phyloP scores from a whole-genome alignment of 2,113 vertebrate genomes.

The Carollia perspicillata region DNA sequence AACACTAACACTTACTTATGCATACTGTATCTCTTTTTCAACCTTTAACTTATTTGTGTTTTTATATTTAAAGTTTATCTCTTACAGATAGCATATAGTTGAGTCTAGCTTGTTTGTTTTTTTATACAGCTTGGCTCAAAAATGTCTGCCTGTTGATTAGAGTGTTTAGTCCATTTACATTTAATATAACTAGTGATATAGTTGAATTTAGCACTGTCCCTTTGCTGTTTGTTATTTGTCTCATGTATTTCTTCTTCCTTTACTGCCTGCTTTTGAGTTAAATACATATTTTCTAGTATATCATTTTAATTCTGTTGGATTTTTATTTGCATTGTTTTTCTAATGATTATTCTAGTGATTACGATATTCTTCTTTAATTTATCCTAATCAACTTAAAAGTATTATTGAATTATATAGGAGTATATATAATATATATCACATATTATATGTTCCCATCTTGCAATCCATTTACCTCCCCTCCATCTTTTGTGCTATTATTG shows the following conservation, averaged over 20 bases:
- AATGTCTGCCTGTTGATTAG: neutral
- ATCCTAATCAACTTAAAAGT: conserved; percentile 2
- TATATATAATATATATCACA: too few species aligned
- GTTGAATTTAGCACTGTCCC: neutral
- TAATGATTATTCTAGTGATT: neutral
- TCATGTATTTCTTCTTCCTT: neutral
- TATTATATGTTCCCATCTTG: neutral
- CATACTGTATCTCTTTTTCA: neutral
- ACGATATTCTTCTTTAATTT: neutral
- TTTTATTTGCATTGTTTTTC: neutral
- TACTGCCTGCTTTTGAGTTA: neutral
- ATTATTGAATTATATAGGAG: neutral
- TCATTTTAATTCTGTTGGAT: neutral
- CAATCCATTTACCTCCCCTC: neutral
- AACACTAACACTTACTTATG: neutral
- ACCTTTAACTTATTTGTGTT: neutral
- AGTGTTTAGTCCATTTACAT: neutral
- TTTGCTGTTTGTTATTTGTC: neutral
- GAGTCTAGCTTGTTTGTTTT: neutral
- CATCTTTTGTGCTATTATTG: neutral
- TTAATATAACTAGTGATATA: neutral
- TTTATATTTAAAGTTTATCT: neutral
- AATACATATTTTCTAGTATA: neutral
- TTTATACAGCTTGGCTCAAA: neutral
- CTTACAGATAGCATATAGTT: neutral